These are phyloP conservation scores for Drosophila borborema DNA, from an alignment of 2,888 invertebrate genomes.

Conservation along the genomic window DNA sequence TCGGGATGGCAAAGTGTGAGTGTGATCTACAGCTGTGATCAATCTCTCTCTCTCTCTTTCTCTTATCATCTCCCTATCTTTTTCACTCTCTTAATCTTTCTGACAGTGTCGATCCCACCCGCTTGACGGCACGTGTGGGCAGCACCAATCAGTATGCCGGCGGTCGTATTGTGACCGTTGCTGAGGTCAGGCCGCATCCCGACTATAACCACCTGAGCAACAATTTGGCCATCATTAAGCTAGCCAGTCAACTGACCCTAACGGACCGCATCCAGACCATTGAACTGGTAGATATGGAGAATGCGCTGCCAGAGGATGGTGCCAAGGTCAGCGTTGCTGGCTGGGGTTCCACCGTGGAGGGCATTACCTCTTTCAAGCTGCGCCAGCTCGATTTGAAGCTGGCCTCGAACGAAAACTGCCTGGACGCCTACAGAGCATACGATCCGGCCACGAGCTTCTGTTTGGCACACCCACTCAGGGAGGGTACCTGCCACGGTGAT, in stretches of 20 bases:
- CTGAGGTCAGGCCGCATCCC: conserved; percentile 65
- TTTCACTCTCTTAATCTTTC: not conserved
- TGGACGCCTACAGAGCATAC: conserved; percentile 62
- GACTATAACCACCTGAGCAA: conserved; percentile 64
- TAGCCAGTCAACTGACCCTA: conserved; percentile 57
- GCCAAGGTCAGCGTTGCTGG: conserved; percentile 75
- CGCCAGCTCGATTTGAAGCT: conserved; percentile 55
- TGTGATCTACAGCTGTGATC: not conserved
- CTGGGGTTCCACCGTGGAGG: conserved; percentile 78
- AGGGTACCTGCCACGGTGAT: conserved; percentile 83
- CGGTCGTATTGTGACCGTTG: conserved; percentile 73
- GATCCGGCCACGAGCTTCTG: conserved; percentile 68
- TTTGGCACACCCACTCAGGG: conserved; percentile 69
- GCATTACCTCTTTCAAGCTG: conserved; percentile 67
- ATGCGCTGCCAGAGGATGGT: conserved; percentile 57
- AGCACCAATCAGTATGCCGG: conserved; percentile 82
- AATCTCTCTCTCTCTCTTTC: not conserved
- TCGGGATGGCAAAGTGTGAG: conserved; percentile 63
- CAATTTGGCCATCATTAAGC: conserved; percentile 80
- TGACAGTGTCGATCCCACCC: conserved; percentile 40
- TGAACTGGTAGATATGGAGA: conserved; percentile 45
- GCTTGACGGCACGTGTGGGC: conserved; percentile 80
- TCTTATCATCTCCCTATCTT: not conserved
- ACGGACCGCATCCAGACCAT: conserved; percentile 71
- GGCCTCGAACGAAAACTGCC: conserved; percentile 58